phyloP scores from a whole-genome alignment of 2,797 vertebrate species.

The Chiroxiphia lanceolata region DNA sequence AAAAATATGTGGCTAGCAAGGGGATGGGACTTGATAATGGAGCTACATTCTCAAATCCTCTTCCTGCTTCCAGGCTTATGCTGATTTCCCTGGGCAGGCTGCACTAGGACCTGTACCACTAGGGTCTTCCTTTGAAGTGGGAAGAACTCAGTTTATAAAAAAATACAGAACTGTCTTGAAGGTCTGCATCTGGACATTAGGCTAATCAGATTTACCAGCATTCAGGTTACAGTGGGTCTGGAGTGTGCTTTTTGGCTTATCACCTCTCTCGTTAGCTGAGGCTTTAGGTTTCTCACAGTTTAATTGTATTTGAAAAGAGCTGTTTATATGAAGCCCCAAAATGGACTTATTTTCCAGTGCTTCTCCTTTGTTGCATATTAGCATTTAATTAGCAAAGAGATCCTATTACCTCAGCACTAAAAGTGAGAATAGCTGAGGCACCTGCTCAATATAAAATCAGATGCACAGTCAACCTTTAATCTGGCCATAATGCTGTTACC shows the following conservation, averaged over 20 bases:
- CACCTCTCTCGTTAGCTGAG: not conserved
- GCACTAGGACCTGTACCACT: not conserved
- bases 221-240: not conserved
- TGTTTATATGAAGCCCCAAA: not conserved
- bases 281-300: not conserved
- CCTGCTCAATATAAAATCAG: not conserved
- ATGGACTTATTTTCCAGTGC: slow-evolving; percentile 43
- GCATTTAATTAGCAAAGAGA: slow-evolving; percentile 48
- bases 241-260: not conserved
- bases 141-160: not conserved
- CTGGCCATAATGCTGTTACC: slow-evolving; percentile 1
- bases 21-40: not conserved
- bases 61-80: not conserved
- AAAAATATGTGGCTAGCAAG: not conserved
- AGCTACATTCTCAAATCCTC: not conserved
- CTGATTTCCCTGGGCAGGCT: not conserved
- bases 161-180: not conserved
- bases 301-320: not conserved
- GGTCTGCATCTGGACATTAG: not conserved
- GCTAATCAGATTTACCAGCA: not conserved
- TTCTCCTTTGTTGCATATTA: slow-evolving; percentile 44
- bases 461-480: slow-evolving; percentile 29
- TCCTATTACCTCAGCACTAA: not conserved
- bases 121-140: not conserved
- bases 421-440: slow-evolving; percentile 35